These are phyloP conservation scores for Spisula subtruncata DNA, from an alignment of 2,888 invertebrate species.

Conservation along the genomic window DNA sequence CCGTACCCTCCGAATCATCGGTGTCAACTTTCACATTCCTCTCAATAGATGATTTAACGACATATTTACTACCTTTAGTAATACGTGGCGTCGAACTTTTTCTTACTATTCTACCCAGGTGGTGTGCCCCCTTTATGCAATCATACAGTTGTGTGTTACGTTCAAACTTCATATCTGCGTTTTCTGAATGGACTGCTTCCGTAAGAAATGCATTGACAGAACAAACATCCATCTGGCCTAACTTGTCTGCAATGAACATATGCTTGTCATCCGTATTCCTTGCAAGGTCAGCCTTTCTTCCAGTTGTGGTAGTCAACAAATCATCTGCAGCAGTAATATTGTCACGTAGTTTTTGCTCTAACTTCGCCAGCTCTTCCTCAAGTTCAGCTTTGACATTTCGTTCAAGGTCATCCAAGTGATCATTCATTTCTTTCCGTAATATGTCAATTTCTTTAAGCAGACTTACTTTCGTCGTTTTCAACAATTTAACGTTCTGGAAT, in stretches of 20 bases:
- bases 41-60: not conserved
- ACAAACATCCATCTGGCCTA: not conserved
- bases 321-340: not conserved
- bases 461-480: not conserved
- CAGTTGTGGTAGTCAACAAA: not conserved
- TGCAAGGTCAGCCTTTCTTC: not conserved
- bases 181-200: not conserved
- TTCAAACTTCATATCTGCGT: not conserved
- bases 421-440: not conserved
- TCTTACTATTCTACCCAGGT: not conserved
- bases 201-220: not conserved
- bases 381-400: not conserved
- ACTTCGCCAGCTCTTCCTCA: not conserved
- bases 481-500: not conserved
- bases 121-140: not conserved
- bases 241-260: not conserved
- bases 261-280: not conserved
- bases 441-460: not conserved
- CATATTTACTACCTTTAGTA: not conserved
- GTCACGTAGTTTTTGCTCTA: not conserved
- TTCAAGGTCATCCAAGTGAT: not conserved
- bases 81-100: not conserved
- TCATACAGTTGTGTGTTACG: not conserved
- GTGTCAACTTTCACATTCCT: not conserved
- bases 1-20: not conserved